Evolutionary conservation across 2,113 vertebrate species (phyloP), one percentile per base, ranked within the genome.

Genomic region (Microcebus jonahi): DNA sequence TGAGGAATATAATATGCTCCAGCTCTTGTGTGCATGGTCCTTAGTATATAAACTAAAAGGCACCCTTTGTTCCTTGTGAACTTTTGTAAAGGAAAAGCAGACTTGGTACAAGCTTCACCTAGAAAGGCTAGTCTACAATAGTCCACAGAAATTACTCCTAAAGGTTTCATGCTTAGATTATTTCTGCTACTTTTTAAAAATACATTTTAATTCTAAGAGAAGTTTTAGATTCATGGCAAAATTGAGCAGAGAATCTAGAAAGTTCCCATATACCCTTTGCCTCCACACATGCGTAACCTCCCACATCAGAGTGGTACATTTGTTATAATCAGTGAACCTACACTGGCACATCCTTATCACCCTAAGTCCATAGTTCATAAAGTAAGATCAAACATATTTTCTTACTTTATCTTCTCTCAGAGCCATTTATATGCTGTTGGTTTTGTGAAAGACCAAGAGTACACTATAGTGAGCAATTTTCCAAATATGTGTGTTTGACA

Each of bases 1-100:
- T 77, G 2, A 77, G 55, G 31, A 53, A 8, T 36, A 3, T 50
- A 20, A 15, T 3, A 10, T 34, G 23, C 23, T 12, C 53, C 57
- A 31, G 12, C 18, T 75, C n/a, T 2, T 9, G 17, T 31, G 11
- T 1, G 13, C 0, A 2, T 12, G 45, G 50, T 21, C 27, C 31
- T 81, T 6, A 5, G 17, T 23, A 2, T 0, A 4, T 6, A 9
- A 15, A 2, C 39, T 25, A 23, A 48, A 34, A 39, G 6, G 5
- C 2, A 9, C 12, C 29, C 3, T 31, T 23, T 86, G 25, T 2
- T 11, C 21, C 14, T 15, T 34, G 18, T 6, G 17, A 65, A 13
- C 21, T 25, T 31, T 50, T 59, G 1, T 25, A 9, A n/a, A 31
- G 4, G 17, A 45, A 57, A 67, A n/a, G 65, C 9, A 65, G 8